Percentiles rank a stretch among this genome's conserved stretches.
Evolutionary conservation across 2,888 invertebrate genomes (phyloP).

Genomic region (Coronaproctus castanopsis): DNA sequence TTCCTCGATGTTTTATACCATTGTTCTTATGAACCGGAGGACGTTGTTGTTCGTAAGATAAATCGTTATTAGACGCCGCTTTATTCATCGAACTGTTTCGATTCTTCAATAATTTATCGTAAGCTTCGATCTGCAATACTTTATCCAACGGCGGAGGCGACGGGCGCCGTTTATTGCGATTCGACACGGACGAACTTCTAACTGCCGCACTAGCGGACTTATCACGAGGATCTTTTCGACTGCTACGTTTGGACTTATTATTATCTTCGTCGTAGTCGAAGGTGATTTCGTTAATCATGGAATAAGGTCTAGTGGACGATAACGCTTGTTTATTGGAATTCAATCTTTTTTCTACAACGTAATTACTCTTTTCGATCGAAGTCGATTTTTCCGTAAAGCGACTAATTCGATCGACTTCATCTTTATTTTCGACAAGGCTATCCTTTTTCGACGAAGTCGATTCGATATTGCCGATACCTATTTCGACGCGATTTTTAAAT

Average conservation of each 20-base stretch:
- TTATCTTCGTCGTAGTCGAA: not conserved
- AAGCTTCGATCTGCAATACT: constrained; percentile 15
- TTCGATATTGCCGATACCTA: too few species aligned
- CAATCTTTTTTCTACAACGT: not conserved
- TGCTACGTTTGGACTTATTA: constrained; percentile 18
- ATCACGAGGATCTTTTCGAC: too few species aligned
- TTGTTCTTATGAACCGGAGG: too few species aligned
- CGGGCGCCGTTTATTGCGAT: constrained; percentile 21
- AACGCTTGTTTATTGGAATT: not conserved
- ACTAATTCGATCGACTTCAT: not conserved
- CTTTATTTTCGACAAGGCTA: not conserved
- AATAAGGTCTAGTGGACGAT: constrained; percentile 1
- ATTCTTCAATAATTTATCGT: constrained; percentile 6
- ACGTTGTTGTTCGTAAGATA: too few species aligned
- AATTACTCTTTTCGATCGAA: not conserved
- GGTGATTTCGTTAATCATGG: constrained; percentile 5
- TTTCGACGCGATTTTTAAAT: too few species aligned
- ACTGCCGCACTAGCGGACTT: too few species aligned
- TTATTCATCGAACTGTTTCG: not conserved
- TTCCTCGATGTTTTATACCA: too few species aligned
- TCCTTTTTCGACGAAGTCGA: not conserved
- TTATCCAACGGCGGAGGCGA: constrained; percentile 21
- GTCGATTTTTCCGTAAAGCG: not conserved
- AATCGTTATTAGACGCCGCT: too few species aligned
- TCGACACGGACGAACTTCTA: constrained; percentile 21